Evolutionary conservation across 2,888 invertebrate species (phyloP).

Genomic region (Drosophila maculinotata): DNA sequence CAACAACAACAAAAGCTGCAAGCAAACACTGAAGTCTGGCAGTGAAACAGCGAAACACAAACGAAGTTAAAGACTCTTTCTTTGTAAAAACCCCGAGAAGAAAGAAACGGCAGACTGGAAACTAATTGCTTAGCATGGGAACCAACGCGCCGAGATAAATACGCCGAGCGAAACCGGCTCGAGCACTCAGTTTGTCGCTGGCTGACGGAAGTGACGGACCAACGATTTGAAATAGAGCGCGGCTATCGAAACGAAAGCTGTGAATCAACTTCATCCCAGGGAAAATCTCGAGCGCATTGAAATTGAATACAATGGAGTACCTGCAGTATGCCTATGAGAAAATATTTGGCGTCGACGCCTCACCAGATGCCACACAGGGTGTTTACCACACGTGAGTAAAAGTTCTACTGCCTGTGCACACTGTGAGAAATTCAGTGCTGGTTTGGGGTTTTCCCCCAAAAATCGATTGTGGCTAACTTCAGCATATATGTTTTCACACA

Average conservation of each 20-base stretch:
- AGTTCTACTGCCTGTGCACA: constrained; percentile 5
- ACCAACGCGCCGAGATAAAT: constrained; percentile 47
- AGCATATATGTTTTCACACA: constrained; percentile 17
- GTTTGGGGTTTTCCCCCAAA: not conserved
- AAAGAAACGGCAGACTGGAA: constrained; percentile 13
- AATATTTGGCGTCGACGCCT: constrained; percentile 52
- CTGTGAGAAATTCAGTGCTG: constrained; percentile 13
- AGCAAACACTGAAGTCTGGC: not conserved
- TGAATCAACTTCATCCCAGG: constrained; percentile 16
- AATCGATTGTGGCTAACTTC: not conserved
- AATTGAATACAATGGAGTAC: constrained; percentile 72
- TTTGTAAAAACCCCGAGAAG: constrained; percentile 4
- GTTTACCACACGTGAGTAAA: constrained; percentile 57
- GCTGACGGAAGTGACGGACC: constrained; percentile 55
- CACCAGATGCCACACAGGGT: constrained; percentile 34
- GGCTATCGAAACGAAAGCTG: constrained; percentile 6
- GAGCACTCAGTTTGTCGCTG: constrained; percentile 58
- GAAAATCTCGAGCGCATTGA: constrained; percentile 30
- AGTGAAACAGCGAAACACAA: constrained; percentile 11
- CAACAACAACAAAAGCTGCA: constrained; percentile 20
- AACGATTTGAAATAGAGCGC: constrained; percentile 46
- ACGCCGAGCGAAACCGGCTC: constrained; percentile 59
- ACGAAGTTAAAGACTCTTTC: constrained; percentile 42
- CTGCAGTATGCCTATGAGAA: constrained; percentile 67
- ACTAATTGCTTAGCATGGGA: constrained; percentile 52